Evolutionary conservation across 2,888 invertebrate species (phyloP), one percentile per base, ranked within the genome.

Genomic region (Thera britannica): DNA sequence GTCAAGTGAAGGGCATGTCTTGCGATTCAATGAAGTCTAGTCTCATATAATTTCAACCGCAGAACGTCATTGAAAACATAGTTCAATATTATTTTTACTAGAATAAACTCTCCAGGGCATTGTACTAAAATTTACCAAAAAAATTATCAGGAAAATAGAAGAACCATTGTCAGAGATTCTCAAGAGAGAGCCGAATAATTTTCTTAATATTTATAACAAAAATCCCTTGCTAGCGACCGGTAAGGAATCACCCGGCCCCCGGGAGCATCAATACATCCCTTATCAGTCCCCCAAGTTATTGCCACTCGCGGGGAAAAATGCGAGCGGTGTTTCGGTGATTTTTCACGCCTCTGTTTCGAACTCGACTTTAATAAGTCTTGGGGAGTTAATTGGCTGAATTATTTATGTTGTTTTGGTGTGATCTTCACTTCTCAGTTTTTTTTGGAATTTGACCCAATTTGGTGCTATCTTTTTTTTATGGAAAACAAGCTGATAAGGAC

Each of bases 251-350:
- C 76, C 83, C 83, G 81, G 75, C 74, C 77, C 76, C 56, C 48
- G 79, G 76, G 79, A 76, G 70, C 83, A 84, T 84, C 84, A 83
- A 83, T 84, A 83, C 78, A 71, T 76, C 71, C 74, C 79, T 83
- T 83, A 83, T 83, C 83, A 75, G 75, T 56, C 61, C 60, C 71
- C 64, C 70, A 71, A 66, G n/a, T 72, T 74, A 74, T 69, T 68
- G 67, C 61, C 63, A 59, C 64, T 61, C 65, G 68, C 66, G 68
- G 73, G 68, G 71, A 78, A 74, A 75, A 77, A 77, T 78, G 75
- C 68, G 65, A 63, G 71, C 54, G 72, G 68, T 73, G 75, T 74
- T 70, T 68, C 55, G 52, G 68, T 68, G 65, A 78, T 77, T 75
- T 76, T 73, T 78, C 75, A 77, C 72, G 70, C 67, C 67, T 71